Evolutionary conservation across 92 coral and sea anemone species (phyloP).

Genomic region (Diadumene lineata): DNA sequence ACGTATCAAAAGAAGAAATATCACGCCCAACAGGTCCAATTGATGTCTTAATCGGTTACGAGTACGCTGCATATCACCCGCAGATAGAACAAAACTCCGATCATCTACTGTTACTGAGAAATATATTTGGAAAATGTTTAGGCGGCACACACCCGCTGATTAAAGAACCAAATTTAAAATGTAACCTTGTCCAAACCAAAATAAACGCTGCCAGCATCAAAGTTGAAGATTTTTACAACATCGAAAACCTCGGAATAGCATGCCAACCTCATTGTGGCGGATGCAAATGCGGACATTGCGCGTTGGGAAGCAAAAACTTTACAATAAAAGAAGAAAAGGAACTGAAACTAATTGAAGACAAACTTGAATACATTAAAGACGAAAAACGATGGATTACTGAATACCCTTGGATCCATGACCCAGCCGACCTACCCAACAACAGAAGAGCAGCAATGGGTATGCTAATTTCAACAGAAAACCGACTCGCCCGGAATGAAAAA

Average conservation of each 20-base stretch:
- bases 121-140: constrained; percentile 57
- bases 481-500: constrained; percentile 12
- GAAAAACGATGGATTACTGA: constrained; percentile 33
- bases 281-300: too few species aligned
- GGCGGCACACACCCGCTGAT: constrained; percentile 50
- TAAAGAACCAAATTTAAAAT: too few species aligned
- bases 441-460: constrained; percentile 29
- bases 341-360: too few species aligned
- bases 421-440: constrained; percentile 40
- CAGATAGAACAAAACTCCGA: constrained; percentile 41
- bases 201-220: too few species aligned
- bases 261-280: too few species aligned
- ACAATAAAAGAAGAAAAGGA: too few species aligned
- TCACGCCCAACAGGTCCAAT: constrained; percentile 55
- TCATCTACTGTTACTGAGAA: constrained; percentile 50
- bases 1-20: constrained; percentile 43
- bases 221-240: too few species aligned
- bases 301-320: too few species aligned
- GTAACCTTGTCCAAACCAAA: too few species aligned
- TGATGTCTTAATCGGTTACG: constrained; percentile 66
- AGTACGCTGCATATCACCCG: constrained; percentile 71
- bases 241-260: too few species aligned
- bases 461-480: constrained; percentile 34
- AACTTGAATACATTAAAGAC: background rate
- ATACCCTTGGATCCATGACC: constrained; percentile 54